Conservation (phyloP, 64 coral and sea anemone species). For the Dendrophyllia cribrosa region DNA sequence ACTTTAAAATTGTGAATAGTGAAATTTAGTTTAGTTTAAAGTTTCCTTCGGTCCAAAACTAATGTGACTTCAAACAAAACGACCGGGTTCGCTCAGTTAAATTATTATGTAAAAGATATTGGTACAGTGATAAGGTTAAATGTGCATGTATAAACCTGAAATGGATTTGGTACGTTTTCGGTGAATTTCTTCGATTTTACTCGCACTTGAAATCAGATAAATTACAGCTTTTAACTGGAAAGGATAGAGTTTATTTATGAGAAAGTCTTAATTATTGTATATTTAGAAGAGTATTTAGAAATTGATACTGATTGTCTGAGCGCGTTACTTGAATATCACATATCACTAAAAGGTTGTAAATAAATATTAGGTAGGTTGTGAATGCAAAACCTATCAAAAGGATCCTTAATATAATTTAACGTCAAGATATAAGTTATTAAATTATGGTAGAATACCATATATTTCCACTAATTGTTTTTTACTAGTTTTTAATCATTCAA, state of each 20-base stretch:
- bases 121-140: background rate
- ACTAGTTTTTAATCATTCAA: too few relatives aligned
- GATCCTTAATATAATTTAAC: constrained; percentile 39
- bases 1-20: constrained; percentile 8
- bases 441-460: background rate
- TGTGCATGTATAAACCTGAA: background rate
- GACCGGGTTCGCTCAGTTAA: background rate
- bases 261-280: constrained; percentile 44
- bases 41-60: too few relatives aligned
- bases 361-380: constrained; percentile 3
- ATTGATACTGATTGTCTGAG: background rate
- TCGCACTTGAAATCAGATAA: background rate
- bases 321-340: background rate
- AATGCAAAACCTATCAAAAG: constrained; percentile 10
- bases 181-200: background rate
- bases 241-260: constrained; percentile 53
- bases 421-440: background rate
- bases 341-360: background rate
- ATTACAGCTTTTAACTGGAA: background rate
- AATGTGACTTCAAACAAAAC: background rate
- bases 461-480: background rate
- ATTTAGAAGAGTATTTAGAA: constrained; percentile 45
- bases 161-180: background rate
- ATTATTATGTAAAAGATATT: constrained; percentile 19
- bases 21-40: too few relatives aligned